phyloP scores from a whole-genome alignment of 2,797 vertebrate genomes.

The Protosalanx chinensis region DNA sequence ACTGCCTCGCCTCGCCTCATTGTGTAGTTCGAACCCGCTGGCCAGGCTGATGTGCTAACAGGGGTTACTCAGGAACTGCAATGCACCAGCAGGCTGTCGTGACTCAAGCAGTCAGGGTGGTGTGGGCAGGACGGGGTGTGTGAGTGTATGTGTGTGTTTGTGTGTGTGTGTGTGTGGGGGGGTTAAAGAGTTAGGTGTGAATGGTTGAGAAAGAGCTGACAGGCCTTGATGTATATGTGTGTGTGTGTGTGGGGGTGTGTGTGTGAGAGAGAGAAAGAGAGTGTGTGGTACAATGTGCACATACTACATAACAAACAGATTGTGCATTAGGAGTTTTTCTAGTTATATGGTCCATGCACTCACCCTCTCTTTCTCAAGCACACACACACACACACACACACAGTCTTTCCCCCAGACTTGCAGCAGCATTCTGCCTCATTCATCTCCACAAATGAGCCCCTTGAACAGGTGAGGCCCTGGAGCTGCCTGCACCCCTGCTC shows the following conservation, averaged over 20 bases:
- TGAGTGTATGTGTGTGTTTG: slow-evolving; percentile 18
- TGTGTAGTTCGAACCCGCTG: not conserved
- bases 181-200: not conserved
- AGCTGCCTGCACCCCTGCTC: not conserved
- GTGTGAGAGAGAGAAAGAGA: slow-evolving; percentile 9
- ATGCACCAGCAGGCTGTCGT: slow-evolving; percentile 58
- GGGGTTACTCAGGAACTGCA: slow-evolving; percentile 50
- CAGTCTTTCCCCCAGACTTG: not conserved
- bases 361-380: too few species aligned
- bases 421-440: not conserved
- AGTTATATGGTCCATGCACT: not conserved
- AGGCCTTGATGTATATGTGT: not conserved
- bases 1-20: not conserved
- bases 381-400: too few species aligned
- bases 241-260: slow-evolving; percentile 10
- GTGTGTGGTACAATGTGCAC: not conserved
- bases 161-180: slow-evolving; percentile 10
- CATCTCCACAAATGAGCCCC: slow-evolving; percentile 1
- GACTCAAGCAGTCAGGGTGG: slow-evolving; percentile 37
- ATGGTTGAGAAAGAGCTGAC: not conserved
- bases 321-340: not conserved
- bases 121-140: slow-evolving; percentile 10
- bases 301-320: not conserved
- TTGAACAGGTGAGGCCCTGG: slow-evolving; percentile 1
- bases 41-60: slow-evolving; percentile 26